Evolutionary conservation across 2,113 vertebrate species (phyloP).

Genomic region (Protomyctophum bolini): DNA sequence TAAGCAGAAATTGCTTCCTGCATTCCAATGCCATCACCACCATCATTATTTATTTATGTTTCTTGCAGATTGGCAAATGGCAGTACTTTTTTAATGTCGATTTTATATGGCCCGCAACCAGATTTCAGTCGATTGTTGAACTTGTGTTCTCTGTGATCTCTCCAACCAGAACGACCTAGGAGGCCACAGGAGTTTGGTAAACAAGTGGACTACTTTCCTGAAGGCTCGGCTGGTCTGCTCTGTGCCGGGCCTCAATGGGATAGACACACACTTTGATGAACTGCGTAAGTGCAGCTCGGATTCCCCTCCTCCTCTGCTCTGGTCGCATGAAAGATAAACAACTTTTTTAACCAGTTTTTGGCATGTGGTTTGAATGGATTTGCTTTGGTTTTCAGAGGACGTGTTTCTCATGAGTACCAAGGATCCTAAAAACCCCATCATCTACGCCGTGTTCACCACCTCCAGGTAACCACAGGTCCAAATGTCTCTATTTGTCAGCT

Average conservation of each 20-base stretch:
- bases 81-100: not conserved
- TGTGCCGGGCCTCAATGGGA: slow-evolving; percentile 94
- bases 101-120: not conserved
- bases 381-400: slow-evolving; percentile 84
- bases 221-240: slow-evolving; percentile 96
- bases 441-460: slow-evolving; percentile 96
- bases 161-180: slow-evolving; percentile 92
- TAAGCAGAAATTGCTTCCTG: not conserved
- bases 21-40: not conserved
- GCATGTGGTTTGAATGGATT: not conserved
- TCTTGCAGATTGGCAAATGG: not conserved
- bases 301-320: not conserved
- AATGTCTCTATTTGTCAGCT: not conserved
- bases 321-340: not conserved
- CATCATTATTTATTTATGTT: not conserved
- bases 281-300: slow-evolving; percentile 85
- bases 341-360: not conserved
- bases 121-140: not conserved
- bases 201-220: slow-evolving; percentile 98
- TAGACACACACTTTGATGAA: slow-evolving; percentile 98
- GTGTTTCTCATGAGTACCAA: slow-evolving; percentile 96
- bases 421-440: slow-evolving; percentile 94
- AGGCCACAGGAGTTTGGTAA: slow-evolving; percentile 96
- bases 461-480: slow-evolving; percentile 85
- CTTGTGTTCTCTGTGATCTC: slow-evolving; percentile 23